Conservation (phyloP, 30 jellyfish, hydroid and myxozoan genomes). For the Aurelia aurita region DNA sequence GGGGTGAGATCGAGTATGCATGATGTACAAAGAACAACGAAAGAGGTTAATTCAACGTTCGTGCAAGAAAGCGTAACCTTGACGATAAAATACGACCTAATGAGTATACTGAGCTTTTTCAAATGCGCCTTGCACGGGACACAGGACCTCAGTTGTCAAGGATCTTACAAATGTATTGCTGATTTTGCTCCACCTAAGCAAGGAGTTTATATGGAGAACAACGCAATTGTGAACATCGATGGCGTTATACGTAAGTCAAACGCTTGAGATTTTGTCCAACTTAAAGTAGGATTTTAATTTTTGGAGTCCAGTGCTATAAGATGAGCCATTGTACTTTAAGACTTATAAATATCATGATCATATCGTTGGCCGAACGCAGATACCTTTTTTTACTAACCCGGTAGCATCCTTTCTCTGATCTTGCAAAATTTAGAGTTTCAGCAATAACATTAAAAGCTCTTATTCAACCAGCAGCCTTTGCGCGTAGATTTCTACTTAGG, state of each 20-base stretch:
- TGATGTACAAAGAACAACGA: conserved; percentile 11
- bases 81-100: conserved; percentile 45
- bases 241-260: conserved; percentile 53
- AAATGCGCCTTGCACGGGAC: conserved; percentile 21
- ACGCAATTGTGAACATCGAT: conserved; percentile 37
- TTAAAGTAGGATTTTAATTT: no score
- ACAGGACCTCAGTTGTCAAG: conserved; percentile 40
- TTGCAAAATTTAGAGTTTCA: no score
- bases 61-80: conserved; percentile 46
- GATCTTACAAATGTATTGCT: conserved; percentile 59
- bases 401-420: no score
- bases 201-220: conserved; percentile 58
- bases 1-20: conserved; percentile 27
- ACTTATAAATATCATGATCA: no score
- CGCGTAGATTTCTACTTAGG: no score
- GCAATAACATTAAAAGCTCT: no score
- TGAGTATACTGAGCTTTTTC: conserved; percentile 53
- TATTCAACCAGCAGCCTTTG: no score
- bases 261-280: no score
- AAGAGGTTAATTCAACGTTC: conserved; percentile 9
- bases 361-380: no score
- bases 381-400: no score
- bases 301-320: no score
- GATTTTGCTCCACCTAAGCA: conserved; percentile 47
- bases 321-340: no score